phyloP scores from a whole-genome alignment of 2,113 vertebrate genomes.

The Isichthys henryi region DNA sequence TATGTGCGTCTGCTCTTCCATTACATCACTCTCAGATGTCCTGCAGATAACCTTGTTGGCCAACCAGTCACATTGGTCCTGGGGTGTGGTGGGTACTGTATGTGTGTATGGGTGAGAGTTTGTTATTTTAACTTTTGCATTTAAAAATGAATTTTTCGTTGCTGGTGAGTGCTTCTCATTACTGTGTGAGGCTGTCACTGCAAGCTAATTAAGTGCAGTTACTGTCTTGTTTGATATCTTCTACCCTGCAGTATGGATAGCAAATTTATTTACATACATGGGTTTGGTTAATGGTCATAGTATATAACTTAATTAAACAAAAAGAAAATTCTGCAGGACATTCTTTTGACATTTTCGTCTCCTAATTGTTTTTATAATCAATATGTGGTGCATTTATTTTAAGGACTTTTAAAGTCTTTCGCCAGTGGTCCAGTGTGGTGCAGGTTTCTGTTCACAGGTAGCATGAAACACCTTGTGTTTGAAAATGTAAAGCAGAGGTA shows the following conservation, averaged over 20 bases:
- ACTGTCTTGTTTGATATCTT: neutral
- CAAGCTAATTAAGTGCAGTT: neutral
- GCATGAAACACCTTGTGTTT: neutral
- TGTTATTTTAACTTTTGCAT: neutral
- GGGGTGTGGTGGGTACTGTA: neutral
- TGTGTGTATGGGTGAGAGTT: neutral
- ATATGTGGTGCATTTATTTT: neutral
- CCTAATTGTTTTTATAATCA: neutral
- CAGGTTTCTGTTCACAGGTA: no score
- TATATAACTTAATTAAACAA: neutral
- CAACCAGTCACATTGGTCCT: neutral
- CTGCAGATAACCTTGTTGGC: neutral
- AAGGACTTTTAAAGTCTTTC: neutral
- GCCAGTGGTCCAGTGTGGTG: neutral
- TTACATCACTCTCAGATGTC: constrained; percentile 16
- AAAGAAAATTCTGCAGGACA: neutral
- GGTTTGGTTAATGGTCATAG: neutral
- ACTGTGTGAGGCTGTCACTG: neutral
- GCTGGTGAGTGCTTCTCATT: neutral
- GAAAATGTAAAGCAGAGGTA: neutral
- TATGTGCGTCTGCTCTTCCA: neutral
- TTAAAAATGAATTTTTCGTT: neutral
- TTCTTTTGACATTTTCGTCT: neutral
- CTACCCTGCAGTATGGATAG: neutral
- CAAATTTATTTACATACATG: neutral